Evolutionary conservation across 53 echinoderm and acorn worm genomes (phyloP).

Genomic region (Stichopus horrens): DNA sequence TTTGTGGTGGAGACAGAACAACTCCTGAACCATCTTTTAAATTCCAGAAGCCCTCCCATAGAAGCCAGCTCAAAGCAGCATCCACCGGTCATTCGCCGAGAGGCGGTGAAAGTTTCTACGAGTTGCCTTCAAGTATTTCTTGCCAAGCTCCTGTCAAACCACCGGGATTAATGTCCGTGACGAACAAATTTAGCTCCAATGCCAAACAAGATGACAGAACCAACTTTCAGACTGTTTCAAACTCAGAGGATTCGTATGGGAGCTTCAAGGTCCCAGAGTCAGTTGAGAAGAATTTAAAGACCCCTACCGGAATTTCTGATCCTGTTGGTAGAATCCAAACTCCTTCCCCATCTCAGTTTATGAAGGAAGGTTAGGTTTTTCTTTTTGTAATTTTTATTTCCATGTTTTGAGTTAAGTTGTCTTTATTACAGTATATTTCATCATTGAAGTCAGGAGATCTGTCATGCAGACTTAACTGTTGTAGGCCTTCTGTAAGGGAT

Average conservation of each 20-base stretch:
- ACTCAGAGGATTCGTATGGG: background rate
- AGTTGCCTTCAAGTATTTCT: background rate
- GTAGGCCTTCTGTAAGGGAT: too few relatives aligned
- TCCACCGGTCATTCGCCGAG: background rate
- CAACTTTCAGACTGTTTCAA: background rate
- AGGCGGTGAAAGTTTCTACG: slow-evolving; percentile 34
- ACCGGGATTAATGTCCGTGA: slow-evolving; percentile 4
- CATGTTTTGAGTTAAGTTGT: background rate
- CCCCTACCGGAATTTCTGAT: background rate
- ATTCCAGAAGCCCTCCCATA: background rate
- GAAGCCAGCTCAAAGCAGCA: background rate
- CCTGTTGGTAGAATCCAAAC: slow-evolving; percentile 24
- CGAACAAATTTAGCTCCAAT: background rate
- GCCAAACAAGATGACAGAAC: background rate
- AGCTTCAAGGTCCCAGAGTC: background rate
- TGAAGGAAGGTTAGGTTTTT: slow-evolving; percentile 14
- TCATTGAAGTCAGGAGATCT: too few relatives aligned
- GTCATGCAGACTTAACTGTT: too few relatives aligned
- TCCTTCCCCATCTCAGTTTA: slow-evolving; percentile 34
- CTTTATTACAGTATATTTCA: background rate
- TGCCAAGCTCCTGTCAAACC: slow-evolving; percentile 3
- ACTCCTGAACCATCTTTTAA: background rate
- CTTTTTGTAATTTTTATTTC: background rate
- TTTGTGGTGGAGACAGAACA: background rate
- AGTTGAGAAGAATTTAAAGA: background rate